phyloP scores from a whole-genome alignment of 1,140 invertebrate species.

The Diprion similis region DNA sequence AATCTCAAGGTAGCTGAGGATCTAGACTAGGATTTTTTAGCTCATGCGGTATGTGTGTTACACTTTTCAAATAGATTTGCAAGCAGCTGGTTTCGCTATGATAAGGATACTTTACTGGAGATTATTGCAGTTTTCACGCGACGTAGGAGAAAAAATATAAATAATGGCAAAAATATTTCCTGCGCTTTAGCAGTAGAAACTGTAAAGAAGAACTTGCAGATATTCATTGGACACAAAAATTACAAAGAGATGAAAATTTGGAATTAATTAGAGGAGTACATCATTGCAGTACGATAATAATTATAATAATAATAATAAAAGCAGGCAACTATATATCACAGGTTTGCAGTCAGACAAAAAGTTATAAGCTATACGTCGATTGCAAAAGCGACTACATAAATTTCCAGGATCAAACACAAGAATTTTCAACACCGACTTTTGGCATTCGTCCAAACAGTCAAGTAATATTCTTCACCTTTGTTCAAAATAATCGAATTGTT shows the following conservation, averaged over 20 bases:
- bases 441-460: no score
- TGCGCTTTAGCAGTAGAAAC: no score
- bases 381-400: neutral
- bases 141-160: no score
- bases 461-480: no score
- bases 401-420: conserved; percentile 47
- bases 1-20: no score
- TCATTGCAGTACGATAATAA: no score
- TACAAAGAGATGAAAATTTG: neutral
- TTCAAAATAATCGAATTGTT: no score
- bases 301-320: neutral
- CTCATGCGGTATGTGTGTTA: neutral
- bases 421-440: conserved; percentile 26
- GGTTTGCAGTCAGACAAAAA: neutral
- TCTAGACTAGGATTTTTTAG: neutral
- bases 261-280: neutral
- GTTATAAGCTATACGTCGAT: neutral
- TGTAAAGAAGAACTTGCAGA: no score
- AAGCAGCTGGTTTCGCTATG: no score
- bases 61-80: no score
- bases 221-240: no score
- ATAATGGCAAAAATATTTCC: no score
- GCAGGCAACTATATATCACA: neutral
- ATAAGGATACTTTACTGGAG: neutral
- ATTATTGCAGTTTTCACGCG: neutral